These are phyloP conservation scores for Epirrita christyi DNA, from an alignment of 2,888 invertebrate species.

Conservation along the genomic window DNA sequence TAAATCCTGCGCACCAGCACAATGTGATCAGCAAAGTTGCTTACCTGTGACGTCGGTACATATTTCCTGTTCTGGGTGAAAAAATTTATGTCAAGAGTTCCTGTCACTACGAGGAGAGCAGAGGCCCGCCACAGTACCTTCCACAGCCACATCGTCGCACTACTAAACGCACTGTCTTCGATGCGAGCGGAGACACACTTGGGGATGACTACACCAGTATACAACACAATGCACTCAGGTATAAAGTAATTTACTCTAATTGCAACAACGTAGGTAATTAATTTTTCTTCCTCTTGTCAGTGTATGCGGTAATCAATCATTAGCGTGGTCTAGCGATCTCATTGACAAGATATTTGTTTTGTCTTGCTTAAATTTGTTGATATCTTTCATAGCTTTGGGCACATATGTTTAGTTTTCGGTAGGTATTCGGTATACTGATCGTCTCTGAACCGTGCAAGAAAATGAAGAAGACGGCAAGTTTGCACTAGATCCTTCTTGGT, in stretches of 20 bases:
- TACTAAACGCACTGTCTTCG: conserved; percentile 42
- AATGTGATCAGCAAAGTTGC: not conserved
- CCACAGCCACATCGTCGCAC: conserved; percentile 66
- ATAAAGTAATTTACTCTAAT: not conserved
- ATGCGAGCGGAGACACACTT: conserved; percentile 11
- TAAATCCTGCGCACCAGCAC: not conserved
- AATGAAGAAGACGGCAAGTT: too few relatives aligned
- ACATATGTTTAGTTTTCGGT: too few relatives aligned
- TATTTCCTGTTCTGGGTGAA: conserved; percentile 49
- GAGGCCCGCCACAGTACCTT: conserved; percentile 57
- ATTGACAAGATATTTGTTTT: conserved; percentile 6
- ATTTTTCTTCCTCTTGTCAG: conserved; percentile 26
- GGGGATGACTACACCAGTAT: conserved; percentile 7
- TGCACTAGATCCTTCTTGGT: too few relatives aligned
- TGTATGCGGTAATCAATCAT: conserved; percentile 19
- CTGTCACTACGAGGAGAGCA: conserved; percentile 49
- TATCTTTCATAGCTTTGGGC: too few relatives aligned
- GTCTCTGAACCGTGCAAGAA: too few relatives aligned
- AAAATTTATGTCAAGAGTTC: conserved; percentile 55
- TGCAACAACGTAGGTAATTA: not conserved
- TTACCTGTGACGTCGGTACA: conserved; percentile 51
- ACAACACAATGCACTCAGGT: conserved; percentile 2
- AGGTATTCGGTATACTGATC: too few relatives aligned
- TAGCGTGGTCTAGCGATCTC: conserved; percentile 10
- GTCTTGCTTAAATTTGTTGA: too few relatives aligned